Base-by-base conservation (phyloP, 2,113 vertebrate species). In the Cryptoleucopteryx plumbea region DNA sequence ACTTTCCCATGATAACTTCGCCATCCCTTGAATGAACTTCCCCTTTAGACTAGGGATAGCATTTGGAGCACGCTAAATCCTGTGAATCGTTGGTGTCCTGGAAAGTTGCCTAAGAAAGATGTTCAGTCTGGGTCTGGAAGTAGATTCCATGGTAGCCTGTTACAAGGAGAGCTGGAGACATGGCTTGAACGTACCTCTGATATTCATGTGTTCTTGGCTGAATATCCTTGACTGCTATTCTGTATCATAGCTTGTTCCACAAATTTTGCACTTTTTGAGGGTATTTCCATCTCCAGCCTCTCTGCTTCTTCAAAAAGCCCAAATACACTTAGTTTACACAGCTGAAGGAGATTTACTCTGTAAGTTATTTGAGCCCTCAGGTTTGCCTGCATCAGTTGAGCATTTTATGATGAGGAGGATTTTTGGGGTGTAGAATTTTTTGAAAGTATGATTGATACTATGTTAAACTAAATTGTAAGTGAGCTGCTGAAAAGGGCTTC, bases 171-270 rank as follows among this genome's bases (percentile, higher is more conserved):
- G 27, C 25, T 80, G 43, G 26, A 75, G 25, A 32, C 6, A 36
- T 40, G 38, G 4, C n/a, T 71, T 79, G 38, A 78, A 61, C 0
- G 0, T 59, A 16, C 32, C 34, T 53, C 27, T 61, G 14, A 2
- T 81, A 56, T 73, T 81, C 7, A 19, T 14, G 27, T 36, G 20
- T 58, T 29, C 32, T 10, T 8, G 18, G 3, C 26, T 66, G 15
- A 73, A 9, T 16, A 55, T 70, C 40, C 50, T 47, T 66, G 27
- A 10, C 17, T 56, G 38, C 25, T 62, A 6, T 50, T 74, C 53
- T 63, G 0, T 42, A 70, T 50, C 59, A 36, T 21, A 66, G 12
- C 9, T 70, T 36, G 5, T 53, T 22, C 20, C 5, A 8, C 0
- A 2, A 32, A 45, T 62, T 25, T 43, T 43, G 16, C 2, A 11